Percentiles rank a stretch among this genome's conserved stretches.
phyloP scores from a whole-genome alignment of 2,113 vertebrate genomes.

The Nymphicus hollandicus region DNA sequence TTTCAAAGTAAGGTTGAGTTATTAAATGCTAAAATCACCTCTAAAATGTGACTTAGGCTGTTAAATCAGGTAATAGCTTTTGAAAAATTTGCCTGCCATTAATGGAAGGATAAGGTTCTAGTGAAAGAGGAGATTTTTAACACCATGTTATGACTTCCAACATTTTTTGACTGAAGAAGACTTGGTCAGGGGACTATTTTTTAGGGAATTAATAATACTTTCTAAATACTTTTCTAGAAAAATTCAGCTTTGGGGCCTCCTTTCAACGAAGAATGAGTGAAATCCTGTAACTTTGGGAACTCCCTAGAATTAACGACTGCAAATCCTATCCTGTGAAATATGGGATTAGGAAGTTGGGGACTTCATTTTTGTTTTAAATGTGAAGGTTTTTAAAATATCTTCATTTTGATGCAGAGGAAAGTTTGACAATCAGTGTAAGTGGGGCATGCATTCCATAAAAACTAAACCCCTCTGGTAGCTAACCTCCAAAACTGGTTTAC shows the following conservation, averaged over 20 bases:
- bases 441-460: neutral
- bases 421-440: neutral
- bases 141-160: neutral
- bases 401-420: neutral
- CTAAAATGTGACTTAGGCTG: slow-evolving; percentile 12
- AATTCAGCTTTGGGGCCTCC: neutral
- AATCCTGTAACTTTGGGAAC: neutral
- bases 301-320: neutral
- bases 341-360: neutral
- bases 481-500: neutral
- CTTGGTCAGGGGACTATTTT: neutral
- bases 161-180: neutral
- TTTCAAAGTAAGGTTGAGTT: slow-evolving; percentile 14
- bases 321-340: neutral
- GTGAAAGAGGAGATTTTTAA: neutral
- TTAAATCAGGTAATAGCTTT: slow-evolving; percentile 5
- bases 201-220: neutral
- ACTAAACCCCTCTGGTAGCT: neutral
- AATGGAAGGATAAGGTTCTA: neutral
- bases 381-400: neutral
- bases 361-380: neutral
- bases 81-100: slow-evolving; percentile 26
- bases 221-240: neutral
- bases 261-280: neutral
- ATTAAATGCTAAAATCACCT: slow-evolving; percentile 1